Evolutionary conservation across 2,797 vertebrate species (phyloP).

Genomic region (Fratercula arctica): DNA sequence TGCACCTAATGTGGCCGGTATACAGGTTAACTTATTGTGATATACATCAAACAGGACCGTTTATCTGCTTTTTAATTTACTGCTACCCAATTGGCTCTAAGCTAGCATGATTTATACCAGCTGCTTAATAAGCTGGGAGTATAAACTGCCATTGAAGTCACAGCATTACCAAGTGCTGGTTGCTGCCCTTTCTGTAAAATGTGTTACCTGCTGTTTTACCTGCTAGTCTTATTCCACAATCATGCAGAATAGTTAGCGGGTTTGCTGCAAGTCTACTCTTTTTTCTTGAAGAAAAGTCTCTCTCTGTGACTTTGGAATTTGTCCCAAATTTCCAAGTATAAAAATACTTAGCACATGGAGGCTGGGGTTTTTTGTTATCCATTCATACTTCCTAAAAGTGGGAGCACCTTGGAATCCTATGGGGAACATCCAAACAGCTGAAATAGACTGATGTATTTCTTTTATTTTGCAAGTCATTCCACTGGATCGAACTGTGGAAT

Average conservation of each 20-base stretch:
- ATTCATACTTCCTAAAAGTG: neutral
- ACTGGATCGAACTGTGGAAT: neutral
- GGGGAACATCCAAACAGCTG: neutral
- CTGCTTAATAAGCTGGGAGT: neutral
- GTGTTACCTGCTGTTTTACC: neutral
- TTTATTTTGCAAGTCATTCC: neutral
- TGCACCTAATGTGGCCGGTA: neutral
- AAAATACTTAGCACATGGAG: neutral
- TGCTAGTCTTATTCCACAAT: neutral
- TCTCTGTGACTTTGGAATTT: neutral
- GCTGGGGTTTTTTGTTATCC: fast-evolving
- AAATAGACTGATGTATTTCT: neutral
- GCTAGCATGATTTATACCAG: neutral
- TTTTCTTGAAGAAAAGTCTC: neutral
- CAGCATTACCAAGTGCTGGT: neutral
- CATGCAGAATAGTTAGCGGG: neutral
- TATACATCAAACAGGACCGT: neutral
- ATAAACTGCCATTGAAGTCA: neutral
- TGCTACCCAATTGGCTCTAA: neutral
- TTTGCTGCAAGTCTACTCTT: neutral
- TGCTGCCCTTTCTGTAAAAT: neutral
- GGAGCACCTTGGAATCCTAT: neutral
- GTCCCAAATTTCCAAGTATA: neutral
- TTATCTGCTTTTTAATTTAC: neutral
- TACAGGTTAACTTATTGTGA: neutral